Conservation (phyloP, 2,797 vertebrate genomes). For the Eurystomus glaucurus region DNA sequence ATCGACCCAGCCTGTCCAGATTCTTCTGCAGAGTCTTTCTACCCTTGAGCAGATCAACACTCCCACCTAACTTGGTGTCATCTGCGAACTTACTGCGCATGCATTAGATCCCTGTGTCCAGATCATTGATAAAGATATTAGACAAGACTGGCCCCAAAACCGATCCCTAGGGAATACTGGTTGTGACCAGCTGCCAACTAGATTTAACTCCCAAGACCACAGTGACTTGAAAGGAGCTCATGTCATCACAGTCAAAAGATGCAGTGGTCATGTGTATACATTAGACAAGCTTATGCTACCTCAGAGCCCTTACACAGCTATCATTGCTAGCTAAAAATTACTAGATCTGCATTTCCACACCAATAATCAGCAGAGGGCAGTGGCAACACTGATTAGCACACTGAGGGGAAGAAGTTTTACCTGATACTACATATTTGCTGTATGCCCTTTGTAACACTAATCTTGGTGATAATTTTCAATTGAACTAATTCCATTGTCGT, state of each 20-base stretch:
- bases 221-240: not conserved
- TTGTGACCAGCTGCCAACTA: no score
- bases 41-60: no score
- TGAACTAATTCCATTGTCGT: not conserved
- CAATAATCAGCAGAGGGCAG: not conserved
- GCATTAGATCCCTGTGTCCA: no score
- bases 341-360: not conserved
- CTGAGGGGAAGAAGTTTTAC: not conserved
- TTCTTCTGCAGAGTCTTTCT: no score
- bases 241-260: not conserved
- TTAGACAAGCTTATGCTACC: rapidly evolving
- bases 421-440: not conserved
- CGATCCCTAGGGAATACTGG: no score
- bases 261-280: not conserved
- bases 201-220: not conserved
- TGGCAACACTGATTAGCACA: not conserved
- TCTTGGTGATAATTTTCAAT: not conserved
- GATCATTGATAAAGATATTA: no score
- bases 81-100: no score
- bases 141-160: no score
- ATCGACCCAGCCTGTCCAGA: no score
- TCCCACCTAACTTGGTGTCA: no score
- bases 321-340: not conserved
- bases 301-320: not conserved
- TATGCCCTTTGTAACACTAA: not conserved